Evolutionary conservation across 2,888 invertebrate genomes (phyloP), one percentile per base, ranked within the genome.

Genomic region (Halictus quadricinctus): DNA sequence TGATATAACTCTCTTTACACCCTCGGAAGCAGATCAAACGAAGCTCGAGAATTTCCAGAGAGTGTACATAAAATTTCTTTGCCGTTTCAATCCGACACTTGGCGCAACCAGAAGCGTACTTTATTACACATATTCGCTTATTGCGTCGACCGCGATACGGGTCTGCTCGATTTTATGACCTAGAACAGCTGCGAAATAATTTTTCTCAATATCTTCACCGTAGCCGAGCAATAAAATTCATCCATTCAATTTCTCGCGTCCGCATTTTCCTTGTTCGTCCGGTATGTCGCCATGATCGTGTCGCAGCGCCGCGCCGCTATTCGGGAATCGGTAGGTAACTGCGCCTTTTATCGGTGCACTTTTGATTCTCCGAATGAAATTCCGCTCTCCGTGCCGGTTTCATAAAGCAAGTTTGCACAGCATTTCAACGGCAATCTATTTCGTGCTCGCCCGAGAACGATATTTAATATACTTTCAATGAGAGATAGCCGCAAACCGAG

Each of bases 141-240:
- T 82, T 83, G 72, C 76, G 43, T 15, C 6, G 8, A 29, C 50
- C 36, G 54, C 50, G 29, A 29, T 66, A 81, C 21, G 36, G 50
- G 66, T 76, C 72, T 8, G 72, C 21, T 43, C 66, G 48, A 36
- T 76, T 83, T 83, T 83, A 83, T 29, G 83, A 50, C 25, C 13
- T 48, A 58, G 48, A 73, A 77, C 83, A 83, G 73, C 83, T 83
- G 83, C 58, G 64, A 83, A 73, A 83, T 84, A 84, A 83, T 84
- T 84, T 78, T 46, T 72, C 10, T 12, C 58, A 64, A 76, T 83
- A 83, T 73, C 83, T 83, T 73, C 83, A 29, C 29, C 70, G 21
- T 70, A 60, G 46, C 50, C n/a, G 25, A 36, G 70, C 70, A 83
- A 75, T 83, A 78, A 84, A 84, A 83, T 83, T 43, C 73, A 70